Evolutionary conservation across 1,140 invertebrate genomes (phyloP), one percentile per base, ranked within the genome.

Genomic region (Anagrus nilaparvatae): DNA sequence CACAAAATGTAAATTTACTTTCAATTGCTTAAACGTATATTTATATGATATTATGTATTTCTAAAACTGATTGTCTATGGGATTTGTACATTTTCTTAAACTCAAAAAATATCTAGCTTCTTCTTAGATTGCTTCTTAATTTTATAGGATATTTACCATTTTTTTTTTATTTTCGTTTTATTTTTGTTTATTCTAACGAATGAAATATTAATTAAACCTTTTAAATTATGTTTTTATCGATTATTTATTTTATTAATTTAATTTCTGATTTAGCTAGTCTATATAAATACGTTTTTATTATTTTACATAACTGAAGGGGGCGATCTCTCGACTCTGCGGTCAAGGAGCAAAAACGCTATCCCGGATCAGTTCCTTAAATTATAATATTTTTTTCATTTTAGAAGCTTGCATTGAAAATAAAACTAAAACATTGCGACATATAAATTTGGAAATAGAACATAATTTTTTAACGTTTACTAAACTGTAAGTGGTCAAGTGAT

Each of bases 1-100:
- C 45, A 21, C 13, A 25, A 18, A 24, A 47, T 47, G 45, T 47
- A 47, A 38, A 43, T 47, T 38, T 17, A 33, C 33, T 33, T 35
- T 16, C 19, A 17, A 23, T 23, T 36, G 5, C 21, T 24, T 24
- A n/a, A 16, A 23, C 4, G 12, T 18, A 14, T 29, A 16, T 9
- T 17, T 33, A 17, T 18, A 20, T 12, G 4, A 12, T 12, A n/a
- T n/a, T n/a, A n/a, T n/a, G n/a, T n/a, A n/a, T n/a, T 24, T 36
- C 23, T 25, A 24, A 23, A 36, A 24, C 34, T 23, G 20, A 36
- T 36, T 14, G 16, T 24, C n/a, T 25, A n/a, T 36, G 34, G 34
- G 25, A 36, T 36, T 24, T 36, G 34, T 36, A 23, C 13, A 24
- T 36, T 36, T 36, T n/a, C 25, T 36, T 36, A 18, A 16, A 16